These are phyloP conservation scores for Hypomesus transpacificus DNA, from an alignment of 2,113 vertebrate species.

Conservation along the genomic window DNA sequence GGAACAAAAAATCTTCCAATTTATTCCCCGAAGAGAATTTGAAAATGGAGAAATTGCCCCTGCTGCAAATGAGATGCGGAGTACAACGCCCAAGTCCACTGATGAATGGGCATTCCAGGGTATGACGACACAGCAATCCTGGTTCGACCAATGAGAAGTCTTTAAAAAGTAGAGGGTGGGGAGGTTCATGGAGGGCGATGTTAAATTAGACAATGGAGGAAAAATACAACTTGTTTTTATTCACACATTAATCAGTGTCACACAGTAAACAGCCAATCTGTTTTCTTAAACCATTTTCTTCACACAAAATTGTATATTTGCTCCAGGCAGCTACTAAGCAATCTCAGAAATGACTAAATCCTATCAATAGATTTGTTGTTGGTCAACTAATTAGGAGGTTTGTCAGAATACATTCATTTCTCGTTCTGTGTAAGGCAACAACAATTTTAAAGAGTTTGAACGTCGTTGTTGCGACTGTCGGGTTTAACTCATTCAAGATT, in stretches of 20 bases:
- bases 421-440: too few relatives aligned
- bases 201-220: neutral
- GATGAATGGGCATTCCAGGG: conserved; percentile 89
- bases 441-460: too few relatives aligned
- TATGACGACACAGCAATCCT: conserved; percentile 81
- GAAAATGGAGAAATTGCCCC: conserved; percentile 97
- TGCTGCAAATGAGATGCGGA: conserved; percentile 98
- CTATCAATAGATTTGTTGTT: neutral
- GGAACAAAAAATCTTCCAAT: conserved; percentile 48
- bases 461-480: too few relatives aligned
- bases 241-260: neutral
- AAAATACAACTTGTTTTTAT: conserved; percentile 4
- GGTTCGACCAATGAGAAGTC: conserved; percentile 82
- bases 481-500: too few relatives aligned
- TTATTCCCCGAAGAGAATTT: conserved; percentile 65
- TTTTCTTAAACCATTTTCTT: too few relatives aligned
- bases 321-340: neutral
- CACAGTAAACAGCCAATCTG: too few relatives aligned
- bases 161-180: conserved; percentile 51
- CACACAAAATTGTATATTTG: neutral
- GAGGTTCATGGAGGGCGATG: conserved; percentile 57
- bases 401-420: neutral
- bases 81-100: conserved; percentile 98
- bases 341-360: too few relatives aligned
- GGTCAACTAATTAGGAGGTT: neutral